Base-by-base conservation (phyloP, 2,797 vertebrate genomes). In the Alcedo quadribrachys region DNA sequence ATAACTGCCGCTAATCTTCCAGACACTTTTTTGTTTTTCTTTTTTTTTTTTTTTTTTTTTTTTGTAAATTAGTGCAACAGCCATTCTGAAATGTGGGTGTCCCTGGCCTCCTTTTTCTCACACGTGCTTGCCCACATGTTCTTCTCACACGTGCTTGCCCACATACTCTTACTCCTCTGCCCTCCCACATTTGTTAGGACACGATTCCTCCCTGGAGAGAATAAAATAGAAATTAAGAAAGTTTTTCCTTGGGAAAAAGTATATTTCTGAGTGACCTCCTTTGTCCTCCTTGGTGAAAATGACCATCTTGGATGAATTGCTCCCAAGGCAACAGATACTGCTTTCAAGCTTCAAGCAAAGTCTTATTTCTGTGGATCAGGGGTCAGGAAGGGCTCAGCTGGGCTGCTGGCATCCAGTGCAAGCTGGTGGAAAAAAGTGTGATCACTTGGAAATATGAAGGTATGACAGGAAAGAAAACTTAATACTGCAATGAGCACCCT, bases 211-310 rank as follows among this genome's bases (percentile, higher is more conserved):
- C 76, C 62, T 16, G 30, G 48, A 40, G 57, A 63, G 57, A 84
- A 75, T 70, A 80, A 92, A 91, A 90, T 76, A 94, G 75, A 88
- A 65, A 79, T 17, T 30, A 74, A 73, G 53, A 73, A 22, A 70
- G n/a, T 43, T 90, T 90, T 90, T 53, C 68, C 61, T 86, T 80
- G 54, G 81, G 93, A 78, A 25, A 3, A 54, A 60, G 33, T 82
- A 12, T 74, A 75, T 75, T 92, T 94, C 55, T 2, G 0, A 82
- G 42, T 80, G 76, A 93, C 73, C 69, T 93, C 90, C 55, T 48
- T 75, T 77, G 54, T 89, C n/a, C 73, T 81, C 43, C 37, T 69
- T 6, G 6, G 43, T 85, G 69, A 89, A 85, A 87, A n/a, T 61
- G 10, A 70, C 66, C 28, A 9, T 68, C 76, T 92, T 57, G 85